These are phyloP conservation scores for Drosophila melanosoma DNA, from an alignment of 2,888 invertebrate species.

Conservation along the genomic window DNA sequence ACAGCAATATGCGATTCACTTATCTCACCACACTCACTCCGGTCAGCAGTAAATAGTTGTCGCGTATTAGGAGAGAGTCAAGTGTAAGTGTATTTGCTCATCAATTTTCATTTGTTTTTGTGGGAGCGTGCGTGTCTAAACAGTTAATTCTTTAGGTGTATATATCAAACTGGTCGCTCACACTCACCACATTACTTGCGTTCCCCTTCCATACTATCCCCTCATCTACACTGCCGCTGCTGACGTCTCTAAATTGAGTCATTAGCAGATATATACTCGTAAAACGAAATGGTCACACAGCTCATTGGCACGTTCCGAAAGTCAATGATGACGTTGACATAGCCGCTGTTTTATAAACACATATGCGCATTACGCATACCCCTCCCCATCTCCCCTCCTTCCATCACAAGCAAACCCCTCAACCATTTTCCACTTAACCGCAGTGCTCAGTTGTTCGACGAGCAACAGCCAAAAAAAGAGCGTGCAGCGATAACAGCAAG, in stretches of 20 bases:
- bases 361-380: constrained; percentile 64
- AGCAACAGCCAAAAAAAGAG: background rate
- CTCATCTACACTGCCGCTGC: constrained; percentile 7
- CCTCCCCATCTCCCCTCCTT: background rate
- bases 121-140: constrained; percentile 41
- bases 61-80: constrained; percentile 4
- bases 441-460: background rate
- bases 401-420: background rate
- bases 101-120: constrained; percentile 36
- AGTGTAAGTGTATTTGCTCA: constrained; percentile 45
- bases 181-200: background rate
- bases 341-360: constrained; percentile 45
- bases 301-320: constrained; percentile 74
- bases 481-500: constrained; percentile 21
- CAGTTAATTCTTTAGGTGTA: constrained; percentile 55
- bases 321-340: constrained; percentile 43
- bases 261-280: constrained; percentile 69
- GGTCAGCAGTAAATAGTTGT: background rate
- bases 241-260: constrained; percentile 71
- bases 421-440: constrained; percentile 1
- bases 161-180: constrained; percentile 25
- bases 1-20: background rate
- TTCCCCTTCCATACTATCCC: background rate
- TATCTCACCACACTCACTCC: background rate
- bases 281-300: constrained; percentile 72